Conservation (phyloP, 2,797 vertebrate genomes). For the Pseudopleuronectes americanus region DNA sequence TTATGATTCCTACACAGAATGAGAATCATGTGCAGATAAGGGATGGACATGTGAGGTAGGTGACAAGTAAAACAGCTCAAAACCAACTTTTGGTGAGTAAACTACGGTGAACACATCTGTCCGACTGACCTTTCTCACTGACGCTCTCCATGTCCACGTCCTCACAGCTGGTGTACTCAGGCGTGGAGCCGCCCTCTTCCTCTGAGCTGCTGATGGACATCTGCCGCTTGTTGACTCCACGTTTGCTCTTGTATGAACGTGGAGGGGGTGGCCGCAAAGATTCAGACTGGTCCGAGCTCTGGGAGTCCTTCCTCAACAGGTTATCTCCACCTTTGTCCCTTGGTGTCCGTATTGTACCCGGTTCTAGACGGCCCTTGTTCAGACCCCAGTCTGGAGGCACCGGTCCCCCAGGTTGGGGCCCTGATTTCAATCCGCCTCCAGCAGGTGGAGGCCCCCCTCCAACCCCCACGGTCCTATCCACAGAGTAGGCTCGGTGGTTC, state of each 20-base stretch:
- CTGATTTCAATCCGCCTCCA: slow-evolving; percentile 82
- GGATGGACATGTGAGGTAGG: background rate
- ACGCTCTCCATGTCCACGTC: slow-evolving; percentile 98
- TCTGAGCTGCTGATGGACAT: slow-evolving; percentile 99
- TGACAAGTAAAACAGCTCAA: background rate
- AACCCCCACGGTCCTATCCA: slow-evolving; percentile 88
- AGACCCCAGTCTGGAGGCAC: slow-evolving; percentile 82
- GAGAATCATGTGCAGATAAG: too few relatives aligned
- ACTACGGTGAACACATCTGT: slow-evolving; percentile 48
- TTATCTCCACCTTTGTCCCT: slow-evolving; percentile 92
- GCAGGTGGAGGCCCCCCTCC: slow-evolving; percentile 78
- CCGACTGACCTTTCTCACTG: slow-evolving; percentile 95
- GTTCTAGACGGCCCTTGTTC: slow-evolving; percentile 90
- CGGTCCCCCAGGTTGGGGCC: slow-evolving; percentile 73
- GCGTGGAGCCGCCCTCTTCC: slow-evolving; percentile 98
- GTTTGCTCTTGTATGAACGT: slow-evolving; percentile 92
- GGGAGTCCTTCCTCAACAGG: slow-evolving; percentile 95
- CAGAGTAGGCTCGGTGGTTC: slow-evolving; percentile 87
- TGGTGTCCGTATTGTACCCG: slow-evolving; percentile 86
- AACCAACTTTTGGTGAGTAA: slow-evolving; percentile 12
- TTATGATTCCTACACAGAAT: background rate
- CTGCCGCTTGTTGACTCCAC: slow-evolving; percentile 93
- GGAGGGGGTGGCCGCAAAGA: slow-evolving; percentile 94
- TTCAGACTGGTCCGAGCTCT: slow-evolving; percentile 98
- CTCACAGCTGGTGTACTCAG: slow-evolving; percentile 99